phyloP scores from a whole-genome alignment of 2,113 vertebrate genomes.

The Odontesthes bonariensis region DNA sequence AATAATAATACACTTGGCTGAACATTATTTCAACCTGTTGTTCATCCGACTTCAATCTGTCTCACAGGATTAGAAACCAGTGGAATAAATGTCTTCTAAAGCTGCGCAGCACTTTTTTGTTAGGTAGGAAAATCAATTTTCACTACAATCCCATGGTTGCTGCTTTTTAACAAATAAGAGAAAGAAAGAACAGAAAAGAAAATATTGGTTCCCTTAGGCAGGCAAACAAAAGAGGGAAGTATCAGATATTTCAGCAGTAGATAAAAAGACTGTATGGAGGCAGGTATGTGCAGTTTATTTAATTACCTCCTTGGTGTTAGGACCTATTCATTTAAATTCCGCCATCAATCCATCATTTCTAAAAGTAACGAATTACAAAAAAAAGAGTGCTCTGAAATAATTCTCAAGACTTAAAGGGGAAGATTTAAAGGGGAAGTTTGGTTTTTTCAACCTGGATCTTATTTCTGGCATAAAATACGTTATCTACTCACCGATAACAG shows the following conservation, averaged over 20 bases:
- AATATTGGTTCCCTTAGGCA: constrained; percentile 11
- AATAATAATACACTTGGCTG: background rate
- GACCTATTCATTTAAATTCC: too few species aligned
- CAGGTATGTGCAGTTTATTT: constrained; percentile 13
- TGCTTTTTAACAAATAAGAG: background rate
- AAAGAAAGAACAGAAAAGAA: background rate
- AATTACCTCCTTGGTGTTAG: background rate
- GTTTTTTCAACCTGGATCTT: too few species aligned
- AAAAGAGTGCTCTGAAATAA: too few species aligned
- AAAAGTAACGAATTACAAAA: too few species aligned
- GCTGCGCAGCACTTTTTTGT: constrained; percentile 23
- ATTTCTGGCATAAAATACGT: too few species aligned
- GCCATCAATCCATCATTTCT: too few species aligned
- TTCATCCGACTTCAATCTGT: constrained; percentile 5
- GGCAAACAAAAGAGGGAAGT: background rate
- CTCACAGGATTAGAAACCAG: constrained; percentile 17
- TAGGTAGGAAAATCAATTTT: constrained; percentile 15
- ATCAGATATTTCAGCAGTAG: background rate
- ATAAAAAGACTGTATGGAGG: too few species aligned
- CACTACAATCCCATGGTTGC: background rate
- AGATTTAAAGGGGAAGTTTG: too few species aligned
- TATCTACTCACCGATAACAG: too few species aligned
- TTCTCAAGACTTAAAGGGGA: too few species aligned
- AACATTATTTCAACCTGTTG: constrained; percentile 19
- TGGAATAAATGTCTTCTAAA: constrained; percentile 12